phyloP scores from a whole-genome alignment of 1,140 invertebrate genomes.

The Trachymyrmex cornetzi region DNA sequence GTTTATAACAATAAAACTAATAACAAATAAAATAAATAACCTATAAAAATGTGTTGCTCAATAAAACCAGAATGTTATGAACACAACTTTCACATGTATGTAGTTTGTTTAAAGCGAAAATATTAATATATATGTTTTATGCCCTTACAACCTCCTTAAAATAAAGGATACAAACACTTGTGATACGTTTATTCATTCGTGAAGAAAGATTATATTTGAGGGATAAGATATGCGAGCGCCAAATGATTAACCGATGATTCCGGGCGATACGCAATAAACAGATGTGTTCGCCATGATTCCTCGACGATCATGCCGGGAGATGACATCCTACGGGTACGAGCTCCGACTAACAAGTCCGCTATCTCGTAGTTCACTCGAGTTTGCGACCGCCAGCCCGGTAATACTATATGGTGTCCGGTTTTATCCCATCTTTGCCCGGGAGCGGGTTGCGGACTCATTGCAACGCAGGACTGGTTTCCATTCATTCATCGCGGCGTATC shows the following conservation, averaged over 20 bases:
- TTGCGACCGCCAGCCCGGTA: background rate
- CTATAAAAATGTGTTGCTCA: no score
- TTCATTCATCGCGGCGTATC: conserved; percentile 54
- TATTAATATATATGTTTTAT: no score
- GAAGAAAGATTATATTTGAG: background rate
- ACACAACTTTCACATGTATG: no score
- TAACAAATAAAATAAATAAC: no score
- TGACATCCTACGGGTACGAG: conserved; percentile 7
- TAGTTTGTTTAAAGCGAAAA: no score
- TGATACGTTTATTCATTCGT: background rate
- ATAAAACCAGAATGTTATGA: no score
- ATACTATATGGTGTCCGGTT: conserved; percentile 37
- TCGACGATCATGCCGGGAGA: conserved; percentile 27
- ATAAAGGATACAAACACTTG: background rate
- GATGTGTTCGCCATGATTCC: conserved; percentile 20
- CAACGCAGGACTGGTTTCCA: conserved; percentile 48
- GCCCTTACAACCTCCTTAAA: no score
- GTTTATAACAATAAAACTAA: no score
- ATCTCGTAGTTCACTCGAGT: conserved; percentile 27
- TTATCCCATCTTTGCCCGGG: conserved; percentile 28
- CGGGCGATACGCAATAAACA: conserved; percentile 19
- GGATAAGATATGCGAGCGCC: background rate
- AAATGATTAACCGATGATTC: conserved; percentile 25
- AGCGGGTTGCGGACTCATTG: conserved; percentile 14
- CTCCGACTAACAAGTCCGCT: conserved; percentile 27